Base-by-base conservation (phyloP, 2,888 invertebrate genomes). In the Chymomyza fuscimana region DNA sequence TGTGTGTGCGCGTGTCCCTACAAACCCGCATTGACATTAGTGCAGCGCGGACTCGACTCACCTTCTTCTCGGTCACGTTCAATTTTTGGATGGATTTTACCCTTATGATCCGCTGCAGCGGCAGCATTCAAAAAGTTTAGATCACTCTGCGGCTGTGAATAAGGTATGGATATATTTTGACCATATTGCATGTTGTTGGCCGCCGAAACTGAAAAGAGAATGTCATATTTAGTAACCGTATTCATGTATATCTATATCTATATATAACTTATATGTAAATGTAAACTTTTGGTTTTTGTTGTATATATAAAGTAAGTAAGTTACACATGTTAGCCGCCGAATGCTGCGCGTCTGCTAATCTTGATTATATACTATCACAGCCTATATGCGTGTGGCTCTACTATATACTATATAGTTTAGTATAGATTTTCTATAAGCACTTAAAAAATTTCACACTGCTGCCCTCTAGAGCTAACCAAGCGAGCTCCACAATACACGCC, bases 21-120 rank as follows among this genome's bases (percentile, higher is more conserved):
- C 1, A 16, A 54, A 16, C 16, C 16, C 52, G 52, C 19, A 54
- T 16, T 54, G 16, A n/a, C 6, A 9, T 58, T 22, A 25, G 52
- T 65, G 72, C 72, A 73, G 69, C 69, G 75, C 74, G 81, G 62
- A 25, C 88, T 90, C 90, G 62, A 40, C 85, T 90, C 90, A 92
- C 92, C 92, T 90, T 92, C 92, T 90, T 92, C 92, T 74, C 92
- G 91, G 88, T 92, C 92, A 72, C 92, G 87, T 89, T 92, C 92
- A 76, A 92, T 91, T 91, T 92, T 92, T 82, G 92, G 91, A 89
- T 92, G 92, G 81, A 91, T 91, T 90, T 92, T 92, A 81, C 91
- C 90, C 86, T 92, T 92, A 83, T 92, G 92, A 89, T 92, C 92
- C 81, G 88, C 86, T 73, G 90, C 87, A 82, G 92, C 92, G 78